Conservation (phyloP, 2,888 invertebrate genomes). For the Pecten maximus region DNA sequence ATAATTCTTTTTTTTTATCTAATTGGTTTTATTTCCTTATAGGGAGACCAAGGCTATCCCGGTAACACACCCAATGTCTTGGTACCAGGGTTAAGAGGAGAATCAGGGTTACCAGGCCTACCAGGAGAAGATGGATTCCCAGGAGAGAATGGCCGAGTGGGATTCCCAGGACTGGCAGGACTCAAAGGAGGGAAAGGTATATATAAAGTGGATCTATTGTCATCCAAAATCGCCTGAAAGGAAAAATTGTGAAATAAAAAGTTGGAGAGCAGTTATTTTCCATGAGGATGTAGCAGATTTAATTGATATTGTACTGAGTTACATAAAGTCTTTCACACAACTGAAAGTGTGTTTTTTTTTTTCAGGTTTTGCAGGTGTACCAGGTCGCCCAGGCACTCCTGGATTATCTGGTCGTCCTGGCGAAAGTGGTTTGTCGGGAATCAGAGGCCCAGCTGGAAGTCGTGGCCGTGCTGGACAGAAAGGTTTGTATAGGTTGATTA, state of each 20-base stretch:
- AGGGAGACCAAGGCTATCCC: background rate
- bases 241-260: too few species aligned
- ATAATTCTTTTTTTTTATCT: too few species aligned
- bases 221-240: too few species aligned
- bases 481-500: background rate
- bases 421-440: background rate
- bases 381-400: background rate
- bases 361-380: background rate
- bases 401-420: background rate
- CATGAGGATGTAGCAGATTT: too few species aligned
- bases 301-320: too few species aligned
- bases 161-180: slow-evolving; percentile 58
- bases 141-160: slow-evolving; percentile 67
- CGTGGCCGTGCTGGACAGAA: background rate
- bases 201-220: too few species aligned
- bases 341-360: background rate
- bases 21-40: background rate
- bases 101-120: slow-evolving; percentile 63
- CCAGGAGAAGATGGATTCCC: slow-evolving; percentile 66
- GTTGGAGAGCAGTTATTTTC: too few species aligned
- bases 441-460: background rate
- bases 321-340: too few species aligned
- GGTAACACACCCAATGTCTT: slow-evolving; percentile 39
- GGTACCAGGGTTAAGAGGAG: slow-evolving; percentile 58
- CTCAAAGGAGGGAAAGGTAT: slow-evolving; percentile 58